Percentiles rank a stretch among this genome's conserved stretches.
Evolutionary conservation across 2,113 vertebrate species (phyloP).

Genomic region (Cheirogaleus medius): DNA sequence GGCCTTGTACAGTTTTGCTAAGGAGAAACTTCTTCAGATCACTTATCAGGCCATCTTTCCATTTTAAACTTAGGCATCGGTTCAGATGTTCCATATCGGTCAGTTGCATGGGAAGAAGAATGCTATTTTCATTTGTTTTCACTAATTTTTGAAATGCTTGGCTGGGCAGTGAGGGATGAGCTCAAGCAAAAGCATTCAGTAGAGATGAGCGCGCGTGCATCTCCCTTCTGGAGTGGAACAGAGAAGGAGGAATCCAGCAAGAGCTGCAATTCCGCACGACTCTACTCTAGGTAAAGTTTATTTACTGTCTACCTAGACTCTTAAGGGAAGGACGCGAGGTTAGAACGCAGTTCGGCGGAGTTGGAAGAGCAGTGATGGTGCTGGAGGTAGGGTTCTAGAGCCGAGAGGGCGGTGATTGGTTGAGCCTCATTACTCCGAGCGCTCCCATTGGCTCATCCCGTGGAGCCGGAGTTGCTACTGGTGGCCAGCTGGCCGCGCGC

Average conservation of each 20-base stretch:
- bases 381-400: neutral
- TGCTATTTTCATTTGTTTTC: neutral
- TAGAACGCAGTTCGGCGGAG: accelerated
- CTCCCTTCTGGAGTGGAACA: neutral
- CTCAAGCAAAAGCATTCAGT: neutral
- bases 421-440: neutral
- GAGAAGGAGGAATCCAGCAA: neutral
- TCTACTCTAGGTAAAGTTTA: neutral
- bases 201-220: accelerated
- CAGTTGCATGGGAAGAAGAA: neutral
- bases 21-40: neutral
- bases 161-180: neutral
- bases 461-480: neutral
- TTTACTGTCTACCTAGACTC: too few species aligned
- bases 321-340: accelerated
- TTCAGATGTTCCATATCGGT: neutral
- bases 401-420: neutral
- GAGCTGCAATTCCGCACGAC: neutral
- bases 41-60: neutral
- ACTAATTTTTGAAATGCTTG: neutral
- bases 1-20: neutral
- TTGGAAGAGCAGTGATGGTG: accelerated
- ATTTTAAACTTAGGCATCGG: neutral
- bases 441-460: slow-evolving; percentile 30
- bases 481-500: neutral